Conservation (phyloP, 1,140 invertebrate species). For the Diachasmimorpha longicaudata region DNA sequence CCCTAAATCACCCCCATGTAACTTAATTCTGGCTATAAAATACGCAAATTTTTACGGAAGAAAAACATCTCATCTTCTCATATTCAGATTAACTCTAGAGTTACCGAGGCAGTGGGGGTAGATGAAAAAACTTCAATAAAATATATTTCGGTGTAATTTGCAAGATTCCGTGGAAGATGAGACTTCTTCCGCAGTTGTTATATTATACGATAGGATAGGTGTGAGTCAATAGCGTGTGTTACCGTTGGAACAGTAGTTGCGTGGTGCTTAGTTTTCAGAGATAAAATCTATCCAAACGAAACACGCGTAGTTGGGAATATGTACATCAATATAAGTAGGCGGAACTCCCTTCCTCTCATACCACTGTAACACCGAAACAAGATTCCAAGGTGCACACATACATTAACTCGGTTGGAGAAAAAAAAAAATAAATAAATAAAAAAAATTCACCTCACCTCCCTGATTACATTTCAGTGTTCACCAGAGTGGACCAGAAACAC, state of each 20-base stretch:
- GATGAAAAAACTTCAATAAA: not conserved
- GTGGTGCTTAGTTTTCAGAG: slow-evolving; percentile 6
- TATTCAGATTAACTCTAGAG: not conserved
- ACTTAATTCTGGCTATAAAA: no score
- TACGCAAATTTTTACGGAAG: not conserved
- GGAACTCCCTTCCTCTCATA: not conserved
- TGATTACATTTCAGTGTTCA: slow-evolving; percentile 14
- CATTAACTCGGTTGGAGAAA: not conserved
- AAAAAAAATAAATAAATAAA: not conserved
- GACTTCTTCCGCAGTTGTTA: slow-evolving; percentile 3
- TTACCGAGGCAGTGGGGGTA: not conserved
- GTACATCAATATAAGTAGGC: slow-evolving; percentile 10
- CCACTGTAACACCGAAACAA: not conserved
- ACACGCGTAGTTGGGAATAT: slow-evolving; percentile 8
- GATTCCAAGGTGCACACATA: not conserved
- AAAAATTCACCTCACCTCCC: not conserved
- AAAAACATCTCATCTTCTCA: slow-evolving; percentile 4
- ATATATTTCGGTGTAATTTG: slow-evolving; percentile 7
- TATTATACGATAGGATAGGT: slow-evolving; percentile 6
- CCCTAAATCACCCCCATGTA: no score
- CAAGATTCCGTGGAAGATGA: slow-evolving; percentile 6
- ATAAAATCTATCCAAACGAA: slow-evolving; percentile 7
- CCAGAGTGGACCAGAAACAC: slow-evolving; percentile 13
- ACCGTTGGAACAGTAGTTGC: slow-evolving; percentile 10
- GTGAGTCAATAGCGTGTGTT: slow-evolving; percentile 6